These are phyloP conservation scores for Zeuzera pyrina DNA, from an alignment of 2,888 invertebrate genomes.

Conservation along the genomic window DNA sequence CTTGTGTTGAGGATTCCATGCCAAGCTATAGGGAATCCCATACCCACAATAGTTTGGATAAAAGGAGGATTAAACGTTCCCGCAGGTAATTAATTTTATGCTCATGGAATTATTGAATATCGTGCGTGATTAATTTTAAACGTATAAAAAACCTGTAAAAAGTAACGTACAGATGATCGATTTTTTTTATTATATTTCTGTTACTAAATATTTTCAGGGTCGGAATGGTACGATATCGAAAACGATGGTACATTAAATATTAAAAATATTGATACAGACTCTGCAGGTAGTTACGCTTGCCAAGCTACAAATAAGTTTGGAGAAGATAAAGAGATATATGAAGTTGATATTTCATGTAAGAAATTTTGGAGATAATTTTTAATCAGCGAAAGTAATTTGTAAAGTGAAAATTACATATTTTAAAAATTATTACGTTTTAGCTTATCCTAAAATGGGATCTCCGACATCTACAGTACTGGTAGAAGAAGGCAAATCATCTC, in stretches of 20 bases:
- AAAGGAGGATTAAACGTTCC: conserved; percentile 22
- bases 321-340: conserved; percentile 17
- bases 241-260: conserved; percentile 34
- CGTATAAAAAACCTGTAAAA: too few species aligned
- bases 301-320: conserved; percentile 29
- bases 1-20: conserved; percentile 28
- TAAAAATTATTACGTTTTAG: conserved; percentile 22
- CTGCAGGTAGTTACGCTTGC: conserved; percentile 29
- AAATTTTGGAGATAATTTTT: too few species aligned
- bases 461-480: conserved; percentile 15
- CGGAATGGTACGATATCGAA: conserved; percentile 29
- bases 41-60: conserved; percentile 31
- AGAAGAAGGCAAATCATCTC: conserved; percentile 17
- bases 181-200: background rate
- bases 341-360: conserved; percentile 31
- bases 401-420: too few species aligned
- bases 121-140: too few species aligned
- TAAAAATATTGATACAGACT: conserved; percentile 23
- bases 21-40: conserved; percentile 30
- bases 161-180: background rate
- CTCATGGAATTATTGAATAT: too few species aligned
- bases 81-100: conserved; percentile 27
- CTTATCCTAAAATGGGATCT: conserved; percentile 14
- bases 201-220: conserved; percentile 21
- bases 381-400: too few species aligned